phyloP scores from a whole-genome alignment of 2,797 vertebrate species.

The Atherinosoma microstoma region DNA sequence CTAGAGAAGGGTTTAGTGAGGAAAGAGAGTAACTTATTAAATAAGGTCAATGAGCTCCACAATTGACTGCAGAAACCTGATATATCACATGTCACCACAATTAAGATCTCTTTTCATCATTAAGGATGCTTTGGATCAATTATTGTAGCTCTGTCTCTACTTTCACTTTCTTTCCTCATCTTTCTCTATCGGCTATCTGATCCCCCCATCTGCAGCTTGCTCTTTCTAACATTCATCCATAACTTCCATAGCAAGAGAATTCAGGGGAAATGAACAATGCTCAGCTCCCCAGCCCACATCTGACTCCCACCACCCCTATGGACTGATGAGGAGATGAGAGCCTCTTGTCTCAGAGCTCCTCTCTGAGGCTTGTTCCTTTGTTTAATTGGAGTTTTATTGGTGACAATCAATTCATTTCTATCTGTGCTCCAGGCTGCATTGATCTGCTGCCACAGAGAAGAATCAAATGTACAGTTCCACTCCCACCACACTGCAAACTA shows the following conservation, averaged over 20 bases:
- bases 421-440: conserved; percentile 75
- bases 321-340: conserved; percentile 78
- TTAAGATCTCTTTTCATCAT: conserved; percentile 79
- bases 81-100: conserved; percentile 67
- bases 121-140: conserved; percentile 73
- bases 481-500: conserved; percentile 53
- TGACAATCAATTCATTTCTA: conserved; percentile 86
- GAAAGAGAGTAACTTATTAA: conserved; percentile 49
- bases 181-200: conserved; percentile 48
- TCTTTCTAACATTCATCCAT: conserved; percentile 54
- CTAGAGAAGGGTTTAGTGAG: conserved; percentile 16
- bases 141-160: conserved; percentile 28
- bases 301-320: conserved; percentile 49
- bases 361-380: conserved; percentile 71
- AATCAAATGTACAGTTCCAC: conserved; percentile 76
- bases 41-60: conserved; percentile 59
- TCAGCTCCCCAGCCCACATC: conserved; percentile 29
- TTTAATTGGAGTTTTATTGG: conserved; percentile 89
- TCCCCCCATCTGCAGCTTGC: conserved; percentile 34
- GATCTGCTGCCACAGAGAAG: conserved; percentile 80
- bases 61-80: conserved; percentile 70
- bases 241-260: conserved; percentile 53
- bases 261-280: conserved; percentile 55
- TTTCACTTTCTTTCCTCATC: conserved; percentile 31
- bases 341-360: conserved; percentile 58